These are phyloP conservation scores for Dermolepida albohirtum DNA, from an alignment of 2,888 invertebrate species.

Conservation along the genomic window DNA sequence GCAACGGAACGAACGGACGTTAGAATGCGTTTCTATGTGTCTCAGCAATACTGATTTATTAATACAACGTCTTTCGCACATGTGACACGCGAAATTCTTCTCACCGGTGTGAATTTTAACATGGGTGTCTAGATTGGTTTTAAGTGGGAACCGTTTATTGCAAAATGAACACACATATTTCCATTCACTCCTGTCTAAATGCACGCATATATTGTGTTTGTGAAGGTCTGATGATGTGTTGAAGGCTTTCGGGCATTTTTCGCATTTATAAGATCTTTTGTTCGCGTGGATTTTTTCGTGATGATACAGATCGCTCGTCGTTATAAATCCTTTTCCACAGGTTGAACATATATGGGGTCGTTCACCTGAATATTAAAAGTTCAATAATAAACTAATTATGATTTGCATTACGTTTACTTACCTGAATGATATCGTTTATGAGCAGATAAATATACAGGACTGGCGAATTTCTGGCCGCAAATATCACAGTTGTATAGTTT, in stretches of 20 bases:
- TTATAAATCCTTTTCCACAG: slow-evolving; percentile 65
- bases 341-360: slow-evolving; percentile 58
- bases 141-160: slow-evolving; percentile 57
- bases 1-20: slow-evolving; percentile 61
- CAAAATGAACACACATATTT: slow-evolving; percentile 58
- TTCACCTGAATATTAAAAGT: slow-evolving; percentile 47
- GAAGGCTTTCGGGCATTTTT: slow-evolving; percentile 59
- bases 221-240: slow-evolving; percentile 61
- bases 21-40: slow-evolving; percentile 58
- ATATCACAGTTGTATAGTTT: slow-evolving; percentile 58
- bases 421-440: slow-evolving; percentile 52
- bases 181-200: slow-evolving; percentile 57
- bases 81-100: slow-evolving; percentile 58
- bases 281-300: slow-evolving; percentile 62
- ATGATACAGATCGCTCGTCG: slow-evolving; percentile 59
- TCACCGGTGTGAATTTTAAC: slow-evolving; percentile 60
- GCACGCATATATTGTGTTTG: slow-evolving; percentile 61
- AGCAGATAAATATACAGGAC: slow-evolving; percentile 58
- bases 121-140: slow-evolving; percentile 59
- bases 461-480: slow-evolving; percentile 58
- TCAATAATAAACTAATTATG: neutral
- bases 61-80: slow-evolving; percentile 58
- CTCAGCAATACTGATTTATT: slow-evolving; percentile 56
- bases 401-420: slow-evolving; percentile 50
- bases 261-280: slow-evolving; percentile 58